Conservation (phyloP, 2,797 vertebrate genomes). For the Eptatretus atami region DNA sequence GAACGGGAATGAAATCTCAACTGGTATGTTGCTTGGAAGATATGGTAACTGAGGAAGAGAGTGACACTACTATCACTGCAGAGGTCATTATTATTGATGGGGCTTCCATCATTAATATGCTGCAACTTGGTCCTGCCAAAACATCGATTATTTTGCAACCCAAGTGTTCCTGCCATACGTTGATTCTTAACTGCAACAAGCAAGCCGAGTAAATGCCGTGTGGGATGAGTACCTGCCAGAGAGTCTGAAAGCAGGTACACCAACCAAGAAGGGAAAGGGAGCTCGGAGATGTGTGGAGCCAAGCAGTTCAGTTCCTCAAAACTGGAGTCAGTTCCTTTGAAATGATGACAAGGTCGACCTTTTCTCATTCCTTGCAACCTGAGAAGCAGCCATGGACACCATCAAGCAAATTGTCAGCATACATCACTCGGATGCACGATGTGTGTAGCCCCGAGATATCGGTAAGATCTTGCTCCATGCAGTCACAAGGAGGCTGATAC, state of each 20-base stretch:
- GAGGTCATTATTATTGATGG: not conserved
- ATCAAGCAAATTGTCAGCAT: not conserved
- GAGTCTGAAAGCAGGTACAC: not conserved
- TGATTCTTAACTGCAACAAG: not conserved
- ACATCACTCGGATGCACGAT: not conserved
- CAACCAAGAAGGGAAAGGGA: slow-evolving; percentile 6
- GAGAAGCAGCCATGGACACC: not conserved
- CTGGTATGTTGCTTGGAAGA: not conserved
- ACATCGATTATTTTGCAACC: not conserved
- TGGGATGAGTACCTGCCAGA: not conserved
- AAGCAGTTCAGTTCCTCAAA: slow-evolving; percentile 2
- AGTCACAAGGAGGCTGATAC: slow-evolving; percentile 5
- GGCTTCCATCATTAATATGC: not conserved
- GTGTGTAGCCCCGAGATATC: not conserved
- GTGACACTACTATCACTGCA: not conserved
- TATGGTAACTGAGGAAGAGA: not conserved
- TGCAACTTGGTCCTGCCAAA: not conserved
- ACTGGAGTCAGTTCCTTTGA: slow-evolving; percentile 6
- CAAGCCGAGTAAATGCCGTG: not conserved
- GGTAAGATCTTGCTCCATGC: slow-evolving; percentile 7
- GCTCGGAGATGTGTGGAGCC: slow-evolving; percentile 6
- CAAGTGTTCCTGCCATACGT: not conserved
- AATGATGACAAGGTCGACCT: slow-evolving; percentile 7
- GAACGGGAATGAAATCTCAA: not conserved
- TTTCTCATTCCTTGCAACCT: slow-evolving; percentile 6